Evolutionary conservation across 2,888 invertebrate genomes (phyloP), one percentile per base, ranked within the genome.

Genomic region (Hirtodrosophila duncani): DNA sequence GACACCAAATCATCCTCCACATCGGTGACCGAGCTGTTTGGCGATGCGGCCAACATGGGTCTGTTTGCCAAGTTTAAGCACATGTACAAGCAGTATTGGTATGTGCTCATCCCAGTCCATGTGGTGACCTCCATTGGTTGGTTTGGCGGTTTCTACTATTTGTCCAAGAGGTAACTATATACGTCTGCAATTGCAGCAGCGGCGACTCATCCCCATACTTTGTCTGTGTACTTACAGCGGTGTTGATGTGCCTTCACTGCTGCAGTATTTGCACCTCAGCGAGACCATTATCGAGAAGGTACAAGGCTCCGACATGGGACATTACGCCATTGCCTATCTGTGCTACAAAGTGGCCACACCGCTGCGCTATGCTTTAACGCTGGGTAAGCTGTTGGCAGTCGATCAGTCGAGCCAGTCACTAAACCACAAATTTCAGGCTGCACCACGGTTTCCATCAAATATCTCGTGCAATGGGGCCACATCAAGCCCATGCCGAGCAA

Each of bases 41-140:
- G 84, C 2, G 82, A 84, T 3, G 48, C 81, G 7, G 85, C 85
- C 90, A 94, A 84, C 82, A 88, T 67, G 57, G 89, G 92, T 1
- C 83, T 97, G 2, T 91, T 95, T 81, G 91, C 94, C 71, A 91
- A 91, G 81, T 96, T 98, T 86, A 97, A 96, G 86, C 89, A 92
- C 81, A 94, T 98, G 92, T 95, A 95, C 84, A 94, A 93, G 84
- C 94, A 97, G 83, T 98, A 99, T 88, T 99, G 99, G 95, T 97
- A 99, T 87, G 94, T 99, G 43, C 88, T 98, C 48, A 89, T 99
- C 48, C 98, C 97, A 3, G 98, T 99, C 2, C 99, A 99, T 87
- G 83, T 94, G 36, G 90, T 91, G 10, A 97, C 97, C 6, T 99
- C 98, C 1, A 88, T 91, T 20, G 89, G 93, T 45, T 99, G 98